A percentile compares a stretch with the other conserved stretches of the same genome.
Evolutionary conservation across 2,888 invertebrate genomes (phyloP).

Genomic region (Augiades crinisus): DNA sequence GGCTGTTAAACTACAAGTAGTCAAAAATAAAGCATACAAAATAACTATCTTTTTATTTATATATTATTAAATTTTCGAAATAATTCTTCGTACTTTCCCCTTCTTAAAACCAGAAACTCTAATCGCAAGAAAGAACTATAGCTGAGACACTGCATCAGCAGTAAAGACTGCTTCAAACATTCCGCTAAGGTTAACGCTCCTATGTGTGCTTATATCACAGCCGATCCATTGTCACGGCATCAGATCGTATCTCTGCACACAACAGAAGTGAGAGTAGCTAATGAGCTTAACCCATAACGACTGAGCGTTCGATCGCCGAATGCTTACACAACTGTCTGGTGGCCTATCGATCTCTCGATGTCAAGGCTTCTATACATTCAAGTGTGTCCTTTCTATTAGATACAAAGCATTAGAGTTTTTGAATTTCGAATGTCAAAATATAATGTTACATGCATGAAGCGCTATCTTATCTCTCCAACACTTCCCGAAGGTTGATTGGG

Average conservation of each 20-base stretch:
- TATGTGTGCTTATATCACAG: not conserved
- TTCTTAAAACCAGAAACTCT: no score
- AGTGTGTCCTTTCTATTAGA: slow-evolving; percentile 30
- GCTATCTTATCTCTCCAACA: no score
- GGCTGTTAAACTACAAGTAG: no score
- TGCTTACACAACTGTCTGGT: slow-evolving; percentile 20
- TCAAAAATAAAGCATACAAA: no score
- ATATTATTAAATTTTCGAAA: no score
- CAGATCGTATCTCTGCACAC: slow-evolving; percentile 6
- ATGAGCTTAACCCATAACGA: slow-evolving; percentile 17
- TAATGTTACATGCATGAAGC: no score
- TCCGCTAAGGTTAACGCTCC: not conserved
- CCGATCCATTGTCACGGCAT: slow-evolving; percentile 6
- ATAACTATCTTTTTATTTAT: no score
- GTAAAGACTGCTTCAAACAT: not conserved
- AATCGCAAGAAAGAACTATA: no score
- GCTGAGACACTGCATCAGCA: no score
- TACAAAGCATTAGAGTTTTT: slow-evolving; percentile 19
- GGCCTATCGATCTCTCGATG: slow-evolving; percentile 18
- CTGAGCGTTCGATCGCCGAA: slow-evolving; percentile 9
- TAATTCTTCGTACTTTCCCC: no score
- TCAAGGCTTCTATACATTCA: slow-evolving; percentile 10
- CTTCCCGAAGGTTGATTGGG: no score
- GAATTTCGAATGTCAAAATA: no score
- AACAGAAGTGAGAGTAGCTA: slow-evolving; percentile 20